Percentiles rank a stretch among this genome's conserved stretches.
Conservation (phyloP, 2,797 vertebrate species). For the Tragelaphus oryx region DNA sequence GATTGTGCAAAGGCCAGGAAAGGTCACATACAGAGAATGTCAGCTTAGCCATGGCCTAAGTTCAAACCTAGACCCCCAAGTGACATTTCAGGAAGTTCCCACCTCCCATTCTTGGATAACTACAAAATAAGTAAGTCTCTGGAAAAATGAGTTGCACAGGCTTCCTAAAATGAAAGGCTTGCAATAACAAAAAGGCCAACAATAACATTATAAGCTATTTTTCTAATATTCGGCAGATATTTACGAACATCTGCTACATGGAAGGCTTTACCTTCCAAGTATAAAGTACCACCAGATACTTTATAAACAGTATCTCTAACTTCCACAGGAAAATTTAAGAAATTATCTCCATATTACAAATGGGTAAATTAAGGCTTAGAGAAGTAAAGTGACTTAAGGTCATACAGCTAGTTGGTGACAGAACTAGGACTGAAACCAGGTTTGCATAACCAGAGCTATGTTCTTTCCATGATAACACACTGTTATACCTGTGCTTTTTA, state of each 20-base stretch:
- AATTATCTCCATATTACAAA: constrained; percentile 10
- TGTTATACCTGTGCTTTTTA: neutral
- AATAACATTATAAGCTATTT: neutral
- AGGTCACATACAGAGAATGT: constrained; percentile 46
- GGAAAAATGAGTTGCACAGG: constrained; percentile 29
- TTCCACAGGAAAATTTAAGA: neutral
- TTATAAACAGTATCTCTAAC: constrained; percentile 30
- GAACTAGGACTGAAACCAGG: neutral
- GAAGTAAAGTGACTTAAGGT: neutral
- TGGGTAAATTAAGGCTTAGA: constrained; percentile 8
- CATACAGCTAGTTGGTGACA: neutral
- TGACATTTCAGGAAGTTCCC: constrained; percentile 42
- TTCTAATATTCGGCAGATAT: neutral
- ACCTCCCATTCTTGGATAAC: neutral
- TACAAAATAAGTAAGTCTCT: constrained; percentile 20
- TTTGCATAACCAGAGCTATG: neutral
- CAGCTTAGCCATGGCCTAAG: constrained; percentile 8
- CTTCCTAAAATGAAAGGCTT: constrained; percentile 36
- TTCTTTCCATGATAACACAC: neutral
- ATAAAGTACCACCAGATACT: neutral
- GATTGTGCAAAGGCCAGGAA: constrained; percentile 54
- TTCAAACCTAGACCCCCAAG: constrained; percentile 51
- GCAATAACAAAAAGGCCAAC: neutral
- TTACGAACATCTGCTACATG: constrained; percentile 3
- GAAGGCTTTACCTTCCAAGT: neutral